Base-by-base conservation (phyloP, 1,140 invertebrate species). In the Ectropis grisescens region DNA sequence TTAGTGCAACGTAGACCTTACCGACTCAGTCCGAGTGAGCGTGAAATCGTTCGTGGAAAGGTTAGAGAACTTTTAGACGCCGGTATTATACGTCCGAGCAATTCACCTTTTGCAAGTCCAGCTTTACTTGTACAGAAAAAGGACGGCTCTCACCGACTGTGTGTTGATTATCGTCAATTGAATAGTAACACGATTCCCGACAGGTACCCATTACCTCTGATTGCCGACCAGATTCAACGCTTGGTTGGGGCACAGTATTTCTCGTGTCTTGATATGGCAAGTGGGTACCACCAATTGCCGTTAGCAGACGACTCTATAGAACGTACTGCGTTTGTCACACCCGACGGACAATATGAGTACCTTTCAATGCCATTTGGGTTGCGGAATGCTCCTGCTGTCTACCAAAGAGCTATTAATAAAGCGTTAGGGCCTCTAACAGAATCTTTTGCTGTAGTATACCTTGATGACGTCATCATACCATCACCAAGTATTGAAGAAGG, bases 161-260 rank as follows among this genome's bases (percentile, higher is more conserved):
- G 49, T 29, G 37, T 58, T 2, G 61, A 69, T 30, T 66, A 33
- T 34, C 11, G 65, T 10, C 46, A 48, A 28, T 25, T 68, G 11
- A 68, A 68, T 34, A 13, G 29, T 0, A 58, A 53, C 28, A 64
- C 49, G 1, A 24, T 57, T 0, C 37, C 57, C 10, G 61, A 67
- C 25, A 27, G 44, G 11, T 71, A 41, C 29, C 58, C 49, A 5
- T 22, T 61, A 0, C 58, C 58, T 6, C 23, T 41, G 2, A 56
- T 67, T 2, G 71, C 80, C 13, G 74, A 84, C 10, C 51, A 57
- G 9, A 43, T 86, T 8, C 57, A 79, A 34, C 30, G 31, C 9
- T 32, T 85, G 11, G 54, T 45, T 1, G 61, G 59, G 12, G 29
- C 42, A 1, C 31, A 23, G 7, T 47, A 61, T 30, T 64, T 65